Percentiles rank a stretch among this genome's conserved stretches.
Conservation (phyloP, 2,888 invertebrate genomes). For the Dasysyrphus albostriatus region DNA sequence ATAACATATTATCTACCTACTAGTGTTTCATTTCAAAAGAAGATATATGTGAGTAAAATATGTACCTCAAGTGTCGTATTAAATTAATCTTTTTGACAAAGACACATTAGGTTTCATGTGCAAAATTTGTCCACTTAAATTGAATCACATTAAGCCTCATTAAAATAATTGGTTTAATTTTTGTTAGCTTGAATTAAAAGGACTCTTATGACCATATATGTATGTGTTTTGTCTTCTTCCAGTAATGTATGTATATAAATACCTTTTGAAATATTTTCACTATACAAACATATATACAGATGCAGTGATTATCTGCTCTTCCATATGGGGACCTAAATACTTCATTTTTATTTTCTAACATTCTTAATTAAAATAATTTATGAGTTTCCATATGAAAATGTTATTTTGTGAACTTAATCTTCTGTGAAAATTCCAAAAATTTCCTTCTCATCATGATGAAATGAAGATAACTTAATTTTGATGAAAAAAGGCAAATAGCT, state of each 20-base stretch:
- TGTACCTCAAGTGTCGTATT: background rate
- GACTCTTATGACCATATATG: background rate
- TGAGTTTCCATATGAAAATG: background rate
- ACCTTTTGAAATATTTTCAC: background rate
- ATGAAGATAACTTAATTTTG: background rate
- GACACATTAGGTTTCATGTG: background rate
- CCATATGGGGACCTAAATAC: background rate
- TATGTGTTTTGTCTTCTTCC: background rate
- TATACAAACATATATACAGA: background rate
- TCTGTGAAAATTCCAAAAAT: slow-evolving; percentile 15
- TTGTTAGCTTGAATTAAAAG: background rate
- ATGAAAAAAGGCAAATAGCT: background rate
- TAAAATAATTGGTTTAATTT: slow-evolving; percentile 8
- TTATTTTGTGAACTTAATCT: background rate
- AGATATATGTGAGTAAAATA: slow-evolving; percentile 9
- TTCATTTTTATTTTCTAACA: background rate
- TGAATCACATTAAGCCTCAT: background rate
- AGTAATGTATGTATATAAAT: background rate
- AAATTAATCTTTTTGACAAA: background rate
- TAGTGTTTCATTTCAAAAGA: background rate
- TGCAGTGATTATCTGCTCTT: background rate
- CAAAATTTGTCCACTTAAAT: background rate
- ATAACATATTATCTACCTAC: too few relatives aligned
- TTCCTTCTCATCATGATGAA: slow-evolving; percentile 8
- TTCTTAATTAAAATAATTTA: background rate